Evolutionary conservation across 1,140 invertebrate species (phyloP).

Genomic region (silkworm (Bombyx mori)): DNA sequence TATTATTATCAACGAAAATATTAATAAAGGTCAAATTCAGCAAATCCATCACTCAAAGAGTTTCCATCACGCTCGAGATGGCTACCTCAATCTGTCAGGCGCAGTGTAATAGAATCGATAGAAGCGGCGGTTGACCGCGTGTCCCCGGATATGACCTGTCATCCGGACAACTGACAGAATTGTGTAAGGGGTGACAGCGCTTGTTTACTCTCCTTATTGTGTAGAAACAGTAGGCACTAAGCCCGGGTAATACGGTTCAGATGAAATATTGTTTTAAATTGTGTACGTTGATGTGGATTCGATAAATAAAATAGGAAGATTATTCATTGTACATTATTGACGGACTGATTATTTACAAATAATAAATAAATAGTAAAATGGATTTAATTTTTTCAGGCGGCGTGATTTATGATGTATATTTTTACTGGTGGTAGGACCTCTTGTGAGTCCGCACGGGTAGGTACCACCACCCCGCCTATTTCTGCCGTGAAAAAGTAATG

Average conservation of each 20-base stretch:
- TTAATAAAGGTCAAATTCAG: background rate
- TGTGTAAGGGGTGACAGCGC: conserved; percentile 27
- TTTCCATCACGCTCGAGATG: background rate
- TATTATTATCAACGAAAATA: background rate
- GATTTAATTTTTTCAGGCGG: no score
- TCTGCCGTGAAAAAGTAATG: no score
- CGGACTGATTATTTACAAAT: no score
- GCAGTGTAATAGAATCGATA: conserved; percentile 58
- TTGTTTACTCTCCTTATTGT: conserved; percentile 31
- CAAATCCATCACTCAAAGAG: background rate
- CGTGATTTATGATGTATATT: no score
- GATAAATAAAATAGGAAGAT: no score
- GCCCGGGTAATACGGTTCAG: background rate
- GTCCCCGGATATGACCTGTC: conserved; percentile 53
- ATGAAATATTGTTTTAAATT: conserved; percentile 7
- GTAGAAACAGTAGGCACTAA: conserved; percentile 20
- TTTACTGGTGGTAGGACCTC: no score
- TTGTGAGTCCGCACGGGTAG: no score
- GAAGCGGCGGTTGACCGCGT: conserved; percentile 41
- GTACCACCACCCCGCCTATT: no score
- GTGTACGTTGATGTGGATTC: no score
- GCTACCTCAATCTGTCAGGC: conserved; percentile 39
- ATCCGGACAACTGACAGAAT: conserved; percentile 35
- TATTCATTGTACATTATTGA: no score
- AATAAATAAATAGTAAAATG: no score